Evolutionary conservation across 2,113 vertebrate genomes (phyloP), one percentile per base, ranked within the genome.

Genomic region (Leucoraja erinaceus): DNA sequence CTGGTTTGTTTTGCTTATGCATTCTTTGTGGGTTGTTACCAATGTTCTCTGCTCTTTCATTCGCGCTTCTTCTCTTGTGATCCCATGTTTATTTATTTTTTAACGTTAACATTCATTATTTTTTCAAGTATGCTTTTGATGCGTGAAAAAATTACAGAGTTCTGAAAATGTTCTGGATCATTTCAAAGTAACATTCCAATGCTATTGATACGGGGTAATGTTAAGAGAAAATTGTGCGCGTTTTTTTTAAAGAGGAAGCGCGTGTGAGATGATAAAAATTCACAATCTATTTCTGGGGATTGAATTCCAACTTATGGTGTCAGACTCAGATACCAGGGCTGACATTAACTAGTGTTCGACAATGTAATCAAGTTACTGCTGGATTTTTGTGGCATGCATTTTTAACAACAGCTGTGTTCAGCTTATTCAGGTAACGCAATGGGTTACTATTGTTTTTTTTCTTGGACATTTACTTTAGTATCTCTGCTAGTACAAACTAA

Each of bases 321-420:
- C 63, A 68, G 61, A 70, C 86, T 38, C 31, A 38, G 66, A 38
- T 68, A 70, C 20, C 63, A 90, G 86, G 63, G 18, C 16, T 90
- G 86, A 90, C 86, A 38, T 90, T 90, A 68, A 68, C 66, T 90
- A 33, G 63, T 70, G 33, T 90, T n/a, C 0, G 31, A 90, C 66
- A 10, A 90, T 33, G 66, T 70, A 33, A 90, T 38, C 31, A 38
- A 70, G 38, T 70, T 90, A 70, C 63, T 70, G 86, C 66, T 16
- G 66, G 63, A 90, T 90, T 63, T 38, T 66, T 68, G 31, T 38
- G 68, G 68, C 63, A 68, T 90, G 33, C 31, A 70, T 70, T 70
- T 90, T 90, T 31, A 68, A 25, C 61, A 90, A 70, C 61, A 90
- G 33, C 33, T 90, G 86, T 70, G 86, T 90, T 61, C 86, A 66